Conservation (phyloP, 2,113 vertebrate species). For the Pampusana beccarii region DNA sequence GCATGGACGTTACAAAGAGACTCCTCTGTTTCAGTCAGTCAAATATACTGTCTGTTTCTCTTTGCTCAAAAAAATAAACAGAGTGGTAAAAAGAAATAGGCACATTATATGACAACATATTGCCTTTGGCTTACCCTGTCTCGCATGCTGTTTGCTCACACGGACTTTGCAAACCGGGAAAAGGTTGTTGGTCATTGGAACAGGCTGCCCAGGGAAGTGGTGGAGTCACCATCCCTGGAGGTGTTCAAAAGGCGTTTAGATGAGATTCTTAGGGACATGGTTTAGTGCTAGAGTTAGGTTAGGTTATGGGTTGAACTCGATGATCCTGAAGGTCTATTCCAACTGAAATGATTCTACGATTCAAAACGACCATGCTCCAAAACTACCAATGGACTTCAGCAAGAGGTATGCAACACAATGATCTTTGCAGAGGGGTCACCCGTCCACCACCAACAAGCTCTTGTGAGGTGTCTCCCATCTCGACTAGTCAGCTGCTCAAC, state of each 20-base stretch:
- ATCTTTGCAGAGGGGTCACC: neutral
- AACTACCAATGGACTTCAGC: no score
- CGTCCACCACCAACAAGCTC: rapidly evolving
- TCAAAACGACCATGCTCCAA: neutral
- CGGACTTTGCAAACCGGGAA: neutral
- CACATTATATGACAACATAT: neutral
- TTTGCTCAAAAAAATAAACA: neutral
- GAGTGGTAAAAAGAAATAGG: neutral
- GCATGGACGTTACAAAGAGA: neutral
- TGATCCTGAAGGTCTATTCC: no score
- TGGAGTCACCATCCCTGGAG: no score
- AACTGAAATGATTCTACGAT: no score
- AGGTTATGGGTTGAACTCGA: no score
- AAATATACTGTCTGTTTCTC: neutral
- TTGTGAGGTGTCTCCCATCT: neutral
- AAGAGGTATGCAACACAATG: no score
- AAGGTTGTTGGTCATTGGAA: no score
- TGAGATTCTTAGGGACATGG: no score
- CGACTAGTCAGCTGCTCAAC: neutral
- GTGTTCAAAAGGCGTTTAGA: no score
- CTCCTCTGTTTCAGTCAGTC: neutral
- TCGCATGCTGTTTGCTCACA: neutral
- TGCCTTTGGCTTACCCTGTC: neutral
- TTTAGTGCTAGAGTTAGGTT: no score
- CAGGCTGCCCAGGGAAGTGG: no score